Evolutionary conservation across 2,888 invertebrate species (phyloP), one percentile per base, ranked within the genome.

Genomic region (Baccha elongata): DNA sequence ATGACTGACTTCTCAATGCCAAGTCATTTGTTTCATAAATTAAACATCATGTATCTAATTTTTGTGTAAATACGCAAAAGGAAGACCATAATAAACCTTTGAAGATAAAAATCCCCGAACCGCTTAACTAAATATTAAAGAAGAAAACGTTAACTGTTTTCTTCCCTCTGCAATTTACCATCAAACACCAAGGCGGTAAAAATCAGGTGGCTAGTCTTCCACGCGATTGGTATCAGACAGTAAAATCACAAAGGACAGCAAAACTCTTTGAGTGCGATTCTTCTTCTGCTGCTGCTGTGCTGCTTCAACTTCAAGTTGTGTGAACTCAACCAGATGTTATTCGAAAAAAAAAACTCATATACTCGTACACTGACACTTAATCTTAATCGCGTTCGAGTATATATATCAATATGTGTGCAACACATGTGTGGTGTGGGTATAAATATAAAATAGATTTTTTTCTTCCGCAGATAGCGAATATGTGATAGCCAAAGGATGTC

Each of bases 141-240:
- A 46, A 65, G 1, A 55, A 23, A 13, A 15, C n/a, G n/a, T 44
- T 21, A 19, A 53, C 40, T n/a, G 37, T 40, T 15, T 21, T 15
- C 6, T 15, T 13, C 26, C 40, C 26, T 23, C 7, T 29, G 2
- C 1, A 0, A 6, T 19, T 11, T 15, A 26, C 19, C 32, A 55
- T 8, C 26, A 55, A 17, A 29, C 40, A 8, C 23, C 35, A 29
- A 1, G 44, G 11, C 32, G 19, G 13, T 50, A 26, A 50, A 64
- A 40, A 53, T 80, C 80, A 81, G 75, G 75, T 81, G 80, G 71
- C 37, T 19, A 60, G 44, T 40, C 58, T 65, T 81, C 80, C 80
- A 81, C 80, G 80, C 75, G 80, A 81, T 81, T 81, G 46, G 17
- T 71, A 81, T 81, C 80, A 65, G 6, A 21, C 50, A 50, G 71